Evolutionary conservation across 2,797 vertebrate species (phyloP), one percentile per base, ranked within the genome.

Genomic region (Darevskia nairensis): DNA sequence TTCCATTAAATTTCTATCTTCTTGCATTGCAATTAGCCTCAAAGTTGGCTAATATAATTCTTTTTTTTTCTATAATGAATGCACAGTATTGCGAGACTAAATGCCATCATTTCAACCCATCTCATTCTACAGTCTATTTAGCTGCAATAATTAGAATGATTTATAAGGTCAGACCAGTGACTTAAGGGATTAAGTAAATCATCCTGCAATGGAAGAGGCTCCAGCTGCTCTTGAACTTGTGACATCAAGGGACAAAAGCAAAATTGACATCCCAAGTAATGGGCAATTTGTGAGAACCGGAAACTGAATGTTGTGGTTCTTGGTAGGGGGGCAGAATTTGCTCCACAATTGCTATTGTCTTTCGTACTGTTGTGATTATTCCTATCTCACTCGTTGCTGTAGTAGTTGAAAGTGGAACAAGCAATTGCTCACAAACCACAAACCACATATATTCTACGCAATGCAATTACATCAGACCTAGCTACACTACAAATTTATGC

Each of bases 1-100:
- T 94, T 94, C 93, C 92, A 91, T 94, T 94, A 93, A 91, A 92
- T 91, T 94, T 91, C 91, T 93, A 90, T 94, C 93, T 94, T 95
- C 94, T 94, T 93, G 90, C 71, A 83, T 92, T 94, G 92, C 93
- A 93, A 92, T 93, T 92, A 94, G 91, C 86, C 93, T 90, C 91
- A 92, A 94, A 94, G 95, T 94, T 93, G 94, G 88, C 94, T 94
- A 94, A 93, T 93, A 90, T 86, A 94, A 95, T 95, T 91, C 90
- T 89, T 90, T 64, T 4, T 11, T 4, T 3, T 0, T 0, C 91
- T 86, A 81, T 91, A 95, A 94, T 84, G 90, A 95, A 95, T 91
- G 89, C 87, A 84, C 88, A 90, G 88, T 87, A 89, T 83, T 89
- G 84, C 92, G 83, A 94, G 86, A 91, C 90, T 93, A 92, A 94